These are phyloP conservation scores for Drosophila bunnanda DNA, from an alignment of 2,888 invertebrate genomes.

Conservation along the genomic window DNA sequence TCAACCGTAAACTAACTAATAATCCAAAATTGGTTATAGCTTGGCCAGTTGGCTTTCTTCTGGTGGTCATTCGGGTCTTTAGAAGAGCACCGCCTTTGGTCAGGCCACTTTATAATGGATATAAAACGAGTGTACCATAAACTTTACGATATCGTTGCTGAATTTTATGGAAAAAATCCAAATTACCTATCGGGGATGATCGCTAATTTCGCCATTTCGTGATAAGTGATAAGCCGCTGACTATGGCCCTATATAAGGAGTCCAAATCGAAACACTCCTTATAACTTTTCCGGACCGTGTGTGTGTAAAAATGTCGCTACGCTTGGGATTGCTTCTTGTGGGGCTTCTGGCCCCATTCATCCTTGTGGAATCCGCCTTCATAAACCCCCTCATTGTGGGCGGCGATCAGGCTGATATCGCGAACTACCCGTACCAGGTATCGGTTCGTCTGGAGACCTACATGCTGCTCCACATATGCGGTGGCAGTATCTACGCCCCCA, in stretches of 20 bases:
- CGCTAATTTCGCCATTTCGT: constrained; percentile 36
- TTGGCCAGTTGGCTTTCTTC: constrained; percentile 20
- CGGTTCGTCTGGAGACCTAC: constrained; percentile 68
- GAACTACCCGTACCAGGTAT: constrained; percentile 70
- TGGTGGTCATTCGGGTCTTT: constrained; percentile 53
- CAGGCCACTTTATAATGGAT: constrained; percentile 77
- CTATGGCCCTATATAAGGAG: constrained; percentile 49
- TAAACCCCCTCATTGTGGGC: constrained; percentile 65
- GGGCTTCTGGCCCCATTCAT: constrained; percentile 41
- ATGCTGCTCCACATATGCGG: constrained; percentile 77
- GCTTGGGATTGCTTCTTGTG: constrained; percentile 44
- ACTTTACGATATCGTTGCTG: constrained; percentile 64
- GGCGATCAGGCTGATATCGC: constrained; percentile 64
- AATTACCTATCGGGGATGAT: constrained; percentile 51
- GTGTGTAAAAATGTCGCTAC: constrained; percentile 41
- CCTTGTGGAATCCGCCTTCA: constrained; percentile 31
- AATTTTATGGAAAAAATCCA: constrained; percentile 65
- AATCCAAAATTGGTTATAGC: constrained; percentile 17
- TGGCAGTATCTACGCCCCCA: constrained; percentile 67
- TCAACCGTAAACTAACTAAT: constrained; percentile 27
- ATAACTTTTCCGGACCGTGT: constrained; percentile 9
- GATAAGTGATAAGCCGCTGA: constrained; percentile 58
- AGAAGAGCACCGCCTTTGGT: constrained; percentile 66
- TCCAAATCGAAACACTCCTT: constrained; percentile 4
- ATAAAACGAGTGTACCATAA: constrained; percentile 65